Percentiles rank a stretch among this genome's conserved stretches.
phyloP scores from a whole-genome alignment of 53 echinoderm and acorn worm species.

The Stichopus horrens region DNA sequence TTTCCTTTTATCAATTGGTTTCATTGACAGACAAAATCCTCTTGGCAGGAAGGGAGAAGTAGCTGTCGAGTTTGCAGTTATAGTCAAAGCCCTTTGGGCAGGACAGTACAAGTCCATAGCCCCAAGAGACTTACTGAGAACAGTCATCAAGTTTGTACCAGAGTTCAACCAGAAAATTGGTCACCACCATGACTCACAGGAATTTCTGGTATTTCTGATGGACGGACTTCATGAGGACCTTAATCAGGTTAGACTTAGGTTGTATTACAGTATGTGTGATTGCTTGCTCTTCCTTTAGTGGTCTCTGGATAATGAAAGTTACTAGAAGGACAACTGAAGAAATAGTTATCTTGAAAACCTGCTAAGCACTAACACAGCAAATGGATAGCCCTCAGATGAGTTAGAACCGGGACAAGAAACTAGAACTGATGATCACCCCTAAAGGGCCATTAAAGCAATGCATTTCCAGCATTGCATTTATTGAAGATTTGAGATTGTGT shows the following conservation, averaged over 20 bases:
- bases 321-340: too few species aligned
- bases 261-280: too few species aligned
- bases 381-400: too few species aligned
- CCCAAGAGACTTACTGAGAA: conserved; percentile 80
- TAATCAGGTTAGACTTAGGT: conserved; percentile 66
- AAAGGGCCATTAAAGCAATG: too few species aligned
- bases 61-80: conserved; percentile 91
- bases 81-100: conserved; percentile 87
- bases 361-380: too few species aligned
- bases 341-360: too few species aligned
- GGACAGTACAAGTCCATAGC: conserved; percentile 96
- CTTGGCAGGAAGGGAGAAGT: conserved; percentile 91
- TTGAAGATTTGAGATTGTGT: too few species aligned
- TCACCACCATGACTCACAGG: conserved; percentile 98
- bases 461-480: too few species aligned
- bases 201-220: conserved; percentile 91
- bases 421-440: too few species aligned
- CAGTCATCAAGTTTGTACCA: conserved; percentile 87
- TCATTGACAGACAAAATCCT: conserved; percentile 69
- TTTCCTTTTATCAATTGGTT: not conserved
- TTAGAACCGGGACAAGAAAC: too few species aligned
- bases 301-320: too few species aligned
- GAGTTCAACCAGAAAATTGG: conserved; percentile 89
- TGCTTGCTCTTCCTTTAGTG: too few species aligned
- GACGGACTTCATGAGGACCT: conserved; percentile 99